Percentiles rank a stretch among this genome's conserved stretches.
Evolutionary conservation across 2,113 vertebrate genomes (phyloP).

Genomic region (Sarotherodon lohbergeri): DNA sequence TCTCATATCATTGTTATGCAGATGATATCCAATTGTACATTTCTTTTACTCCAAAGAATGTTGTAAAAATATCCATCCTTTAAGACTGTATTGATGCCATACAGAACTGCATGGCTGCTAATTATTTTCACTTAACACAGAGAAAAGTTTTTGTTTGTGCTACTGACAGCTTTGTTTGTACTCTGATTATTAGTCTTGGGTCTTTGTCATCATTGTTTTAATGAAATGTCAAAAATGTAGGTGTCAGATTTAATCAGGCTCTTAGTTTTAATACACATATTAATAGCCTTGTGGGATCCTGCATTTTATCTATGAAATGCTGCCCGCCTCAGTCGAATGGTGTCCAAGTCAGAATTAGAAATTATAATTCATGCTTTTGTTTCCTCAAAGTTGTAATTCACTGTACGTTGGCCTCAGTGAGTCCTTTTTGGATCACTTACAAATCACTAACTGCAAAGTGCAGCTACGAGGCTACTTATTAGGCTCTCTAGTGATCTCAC

Average conservation of each 20-base stretch:
- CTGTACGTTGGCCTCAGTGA: neutral
- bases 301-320: neutral
- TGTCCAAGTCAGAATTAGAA: neutral
- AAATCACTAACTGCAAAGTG: neutral
- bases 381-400: neutral
- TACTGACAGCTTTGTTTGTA: neutral
- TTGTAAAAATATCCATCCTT: neutral
- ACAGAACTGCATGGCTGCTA: neutral
- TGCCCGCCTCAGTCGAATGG: neutral
- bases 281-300: fast-evolving
- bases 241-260: neutral
- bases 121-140: neutral
- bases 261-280: neutral
- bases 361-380: neutral
- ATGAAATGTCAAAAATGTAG: neutral
- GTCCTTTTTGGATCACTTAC: neutral
- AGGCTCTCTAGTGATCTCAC: neutral
- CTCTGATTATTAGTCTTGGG: neutral
- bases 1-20: neutral
- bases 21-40: neutral
- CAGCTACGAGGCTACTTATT: neutral
- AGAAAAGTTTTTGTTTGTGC: neutral
- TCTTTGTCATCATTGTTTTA: neutral
- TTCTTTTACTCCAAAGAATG: neutral
- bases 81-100: neutral